Conservation (phyloP, 2,113 vertebrate species). For the Stegostoma tigrinum region DNA sequence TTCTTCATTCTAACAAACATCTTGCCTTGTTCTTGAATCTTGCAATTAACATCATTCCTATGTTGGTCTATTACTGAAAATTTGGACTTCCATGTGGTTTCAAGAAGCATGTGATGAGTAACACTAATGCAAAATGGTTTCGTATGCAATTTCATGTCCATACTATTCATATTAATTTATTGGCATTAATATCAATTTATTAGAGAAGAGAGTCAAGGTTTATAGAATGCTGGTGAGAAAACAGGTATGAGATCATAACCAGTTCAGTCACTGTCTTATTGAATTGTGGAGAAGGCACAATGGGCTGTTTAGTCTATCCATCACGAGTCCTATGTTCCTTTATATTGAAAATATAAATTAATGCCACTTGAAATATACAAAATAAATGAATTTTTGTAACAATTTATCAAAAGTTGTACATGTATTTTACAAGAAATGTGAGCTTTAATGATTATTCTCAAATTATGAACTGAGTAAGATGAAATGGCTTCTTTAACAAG, state of each 20-base stretch:
- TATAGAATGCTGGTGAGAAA: too few species aligned
- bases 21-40: background rate
- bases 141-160: background rate
- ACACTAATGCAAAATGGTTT: background rate
- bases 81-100: background rate
- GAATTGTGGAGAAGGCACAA: too few species aligned
- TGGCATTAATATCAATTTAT: too few species aligned
- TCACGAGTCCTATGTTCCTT: too few species aligned
- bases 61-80: background rate
- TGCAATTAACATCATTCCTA: background rate
- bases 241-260: too few species aligned
- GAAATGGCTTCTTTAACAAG: background rate
- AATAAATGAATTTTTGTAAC: background rate
- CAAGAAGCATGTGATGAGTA: background rate
- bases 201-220: too few species aligned
- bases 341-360: background rate
- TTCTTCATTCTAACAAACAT: background rate
- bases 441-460: background rate
- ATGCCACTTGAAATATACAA: background rate
- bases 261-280: too few species aligned
- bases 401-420: background rate
- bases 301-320: too few species aligned
- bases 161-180: too few species aligned
- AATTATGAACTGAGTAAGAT: background rate
- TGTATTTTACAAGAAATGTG: background rate